Base-by-base conservation (phyloP, 2,113 vertebrate species). In the Austrofundulus limnaeus region DNA sequence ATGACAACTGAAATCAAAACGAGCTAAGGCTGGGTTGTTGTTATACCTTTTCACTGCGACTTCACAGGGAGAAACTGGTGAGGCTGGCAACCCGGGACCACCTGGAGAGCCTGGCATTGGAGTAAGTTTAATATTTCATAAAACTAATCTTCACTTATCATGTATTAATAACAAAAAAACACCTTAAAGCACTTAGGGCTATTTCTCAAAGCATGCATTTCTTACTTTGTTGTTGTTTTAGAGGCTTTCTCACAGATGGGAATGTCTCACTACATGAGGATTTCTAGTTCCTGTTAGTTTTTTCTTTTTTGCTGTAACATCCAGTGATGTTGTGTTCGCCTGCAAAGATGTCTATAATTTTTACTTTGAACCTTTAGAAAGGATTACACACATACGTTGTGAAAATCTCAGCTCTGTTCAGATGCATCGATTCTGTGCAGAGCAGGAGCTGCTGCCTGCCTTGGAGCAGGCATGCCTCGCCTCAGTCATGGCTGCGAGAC, bases 11-110 rank as follows among this genome's bases (percentile, higher is more conserved):
- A 28, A 4, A 28, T 7, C 3, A 28, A 45, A 12, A 4, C 38
- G 2, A 51, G 7, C 67, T 38, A 20, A 47, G 11, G 1, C 4
- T 21, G 11, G 8, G 20, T 17, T 59, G 21, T 37, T 51, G 56
- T 62, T 41, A 9, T 2, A 25, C 34, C 24, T 46, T 55, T 55
- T 57, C 12, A 11, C 8, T 79, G 38, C 81, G 5, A 43, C 38
- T 47, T 72, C 56, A 49, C 59, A 99, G 96, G 97, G 97, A 87
- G 97, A 99, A 83, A 93, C 84, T 2, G 97, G 97, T 46, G 97
- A 99, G 85, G 93, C 97, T 75, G 97, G 97, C 19, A 98, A 99
- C 79, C 97, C 97, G 34, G 97, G 97, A 37, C 88, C 96, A 46
- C 87, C 92, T 16, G 97, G 97, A 77, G 97, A 98, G 87, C 83